Percentiles rank a stretch among this genome's conserved stretches.
Conservation (phyloP, 2,888 invertebrate genomes). For the Nephrocerus scutellatus region DNA sequence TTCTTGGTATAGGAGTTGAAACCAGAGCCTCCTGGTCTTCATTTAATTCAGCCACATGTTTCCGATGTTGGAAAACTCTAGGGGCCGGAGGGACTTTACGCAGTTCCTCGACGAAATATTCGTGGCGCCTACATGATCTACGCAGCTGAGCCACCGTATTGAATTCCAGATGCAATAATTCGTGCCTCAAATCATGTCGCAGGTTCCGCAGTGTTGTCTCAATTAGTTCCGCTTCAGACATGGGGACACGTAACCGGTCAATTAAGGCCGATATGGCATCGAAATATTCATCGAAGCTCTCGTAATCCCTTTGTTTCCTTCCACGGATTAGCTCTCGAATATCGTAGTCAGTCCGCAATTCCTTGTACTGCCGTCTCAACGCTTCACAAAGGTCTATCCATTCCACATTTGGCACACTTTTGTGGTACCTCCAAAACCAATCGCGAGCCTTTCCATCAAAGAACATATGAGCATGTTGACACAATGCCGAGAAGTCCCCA, state of each 20-base stretch:
- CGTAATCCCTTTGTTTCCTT: conserved; percentile 4
- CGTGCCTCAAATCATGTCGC: background rate
- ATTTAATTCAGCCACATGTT: no score
- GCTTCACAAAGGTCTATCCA: no score
- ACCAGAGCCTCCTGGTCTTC: no score
- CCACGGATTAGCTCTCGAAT: conserved; percentile 6
- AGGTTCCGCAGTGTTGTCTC: conserved; percentile 6
- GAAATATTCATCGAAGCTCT: conserved; percentile 5
- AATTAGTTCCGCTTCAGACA: conserved; percentile 1
- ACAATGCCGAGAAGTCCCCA: no score
- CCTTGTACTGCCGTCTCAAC: no score
- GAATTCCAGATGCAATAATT: conserved; percentile 3
- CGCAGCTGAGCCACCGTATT: conserved; percentile 1
- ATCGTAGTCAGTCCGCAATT: no score
- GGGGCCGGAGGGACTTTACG: background rate
- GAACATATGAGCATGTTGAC: no score
- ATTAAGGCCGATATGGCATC: conserved; percentile 1
- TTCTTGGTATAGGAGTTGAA: no score
- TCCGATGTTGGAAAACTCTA: background rate
- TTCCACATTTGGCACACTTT: no score
- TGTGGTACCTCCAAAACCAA: no score
- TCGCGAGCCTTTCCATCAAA: no score
- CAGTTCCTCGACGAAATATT: background rate
- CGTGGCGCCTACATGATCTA: conserved; percentile 1
- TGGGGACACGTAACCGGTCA: background rate